phyloP scores from a whole-genome alignment of 2,797 vertebrate species.

The Heteromormyrus szaboi region DNA sequence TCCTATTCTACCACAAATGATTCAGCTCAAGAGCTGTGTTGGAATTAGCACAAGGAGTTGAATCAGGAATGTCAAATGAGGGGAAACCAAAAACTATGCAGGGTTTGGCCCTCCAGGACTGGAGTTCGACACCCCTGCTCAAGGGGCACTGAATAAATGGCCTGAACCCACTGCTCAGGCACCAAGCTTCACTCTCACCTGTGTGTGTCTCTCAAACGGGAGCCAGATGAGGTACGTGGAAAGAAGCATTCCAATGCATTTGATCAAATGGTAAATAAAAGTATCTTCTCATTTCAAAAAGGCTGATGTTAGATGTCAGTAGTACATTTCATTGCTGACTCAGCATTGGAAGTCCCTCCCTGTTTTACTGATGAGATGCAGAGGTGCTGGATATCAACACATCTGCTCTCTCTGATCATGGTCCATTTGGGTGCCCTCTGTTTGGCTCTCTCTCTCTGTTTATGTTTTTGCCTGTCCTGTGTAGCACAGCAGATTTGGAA shows the following conservation, averaged over 20 bases:
- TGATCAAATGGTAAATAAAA: background rate
- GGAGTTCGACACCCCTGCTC: background rate
- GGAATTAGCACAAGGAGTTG: background rate
- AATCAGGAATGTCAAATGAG: background rate
- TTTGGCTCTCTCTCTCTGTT: background rate
- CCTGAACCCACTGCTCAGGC: background rate
- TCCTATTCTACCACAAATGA: background rate
- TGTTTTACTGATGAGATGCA: background rate
- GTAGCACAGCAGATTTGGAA: background rate
- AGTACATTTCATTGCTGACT: constrained; percentile 16
- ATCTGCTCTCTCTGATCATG: constrained; percentile 21
- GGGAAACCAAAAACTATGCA: background rate
- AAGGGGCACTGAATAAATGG: background rate
- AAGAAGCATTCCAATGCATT: background rate
- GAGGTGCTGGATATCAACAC: background rate
- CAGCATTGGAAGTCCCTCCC: background rate
- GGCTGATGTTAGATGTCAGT: background rate
- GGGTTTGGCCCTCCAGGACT: background rate
- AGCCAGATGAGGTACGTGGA: background rate
- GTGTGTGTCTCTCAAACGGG: background rate
- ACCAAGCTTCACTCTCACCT: background rate
- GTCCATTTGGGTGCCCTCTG: constrained; percentile 13
- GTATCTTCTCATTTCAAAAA: background rate
- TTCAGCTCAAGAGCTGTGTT: background rate
- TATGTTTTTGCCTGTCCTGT: background rate